phyloP scores from a whole-genome alignment of 2,113 vertebrate species.

The Symphodus melops region DNA sequence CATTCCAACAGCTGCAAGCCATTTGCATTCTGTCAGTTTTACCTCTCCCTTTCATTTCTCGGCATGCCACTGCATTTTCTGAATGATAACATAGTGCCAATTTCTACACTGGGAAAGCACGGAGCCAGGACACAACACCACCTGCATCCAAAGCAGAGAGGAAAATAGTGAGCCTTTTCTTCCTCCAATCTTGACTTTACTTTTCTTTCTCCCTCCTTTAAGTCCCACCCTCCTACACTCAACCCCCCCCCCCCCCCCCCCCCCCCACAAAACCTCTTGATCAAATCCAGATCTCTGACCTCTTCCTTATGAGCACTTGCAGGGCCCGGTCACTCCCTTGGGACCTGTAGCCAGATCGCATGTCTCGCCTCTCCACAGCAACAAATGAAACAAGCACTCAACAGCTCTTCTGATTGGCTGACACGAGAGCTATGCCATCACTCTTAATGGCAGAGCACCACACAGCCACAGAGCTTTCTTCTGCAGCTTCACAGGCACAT shows the following conservation, averaged over 20 bases:
- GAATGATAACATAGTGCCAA: conserved; percentile 69
- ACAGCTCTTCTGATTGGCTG: conserved; percentile 52
- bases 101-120: conserved; percentile 46
- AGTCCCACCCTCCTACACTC: conserved; percentile 29
- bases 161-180: conserved; percentile 5
- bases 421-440: conserved; percentile 33
- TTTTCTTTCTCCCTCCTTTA: conserved; percentile 12
- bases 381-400: conserved; percentile 62
- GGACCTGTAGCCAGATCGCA: conserved; percentile 57
- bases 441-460: conserved; percentile 6
- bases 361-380: conserved; percentile 69
- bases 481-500: conserved; percentile 8
- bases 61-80: conserved; percentile 69
- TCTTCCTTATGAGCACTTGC: conserved; percentile 50
- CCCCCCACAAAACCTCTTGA: conserved; percentile 32
- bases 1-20: conserved; percentile 67
- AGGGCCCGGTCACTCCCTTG: conserved; percentile 41
- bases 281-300: conserved; percentile 76
- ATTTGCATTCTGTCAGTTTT: conserved; percentile 77
- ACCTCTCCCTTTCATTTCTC: conserved; percentile 65
- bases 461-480: conserved; percentile 11
- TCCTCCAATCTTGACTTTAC: conserved; percentile 27
- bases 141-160: conserved; percentile 64
- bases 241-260: not conserved
- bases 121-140: conserved; percentile 30